These are phyloP conservation scores for Synaphobranchus kaupii DNA, from an alignment of 2,797 vertebrate genomes.

Conservation along the genomic window DNA sequence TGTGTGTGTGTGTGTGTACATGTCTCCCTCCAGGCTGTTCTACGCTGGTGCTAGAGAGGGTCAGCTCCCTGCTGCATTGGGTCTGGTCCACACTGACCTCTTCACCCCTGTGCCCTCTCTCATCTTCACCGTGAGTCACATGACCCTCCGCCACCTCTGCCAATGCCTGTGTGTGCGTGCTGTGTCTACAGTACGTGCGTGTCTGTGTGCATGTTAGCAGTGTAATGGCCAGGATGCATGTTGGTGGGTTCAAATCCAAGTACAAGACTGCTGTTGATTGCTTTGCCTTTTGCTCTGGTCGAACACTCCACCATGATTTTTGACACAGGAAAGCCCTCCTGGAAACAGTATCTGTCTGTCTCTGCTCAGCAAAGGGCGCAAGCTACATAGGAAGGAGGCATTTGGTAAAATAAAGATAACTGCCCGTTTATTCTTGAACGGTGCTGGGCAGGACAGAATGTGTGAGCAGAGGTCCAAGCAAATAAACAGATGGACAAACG, in stretches of 20 bases:
- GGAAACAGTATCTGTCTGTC: background rate
- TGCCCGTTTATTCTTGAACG: no score
- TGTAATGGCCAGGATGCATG: background rate
- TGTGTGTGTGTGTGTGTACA: background rate
- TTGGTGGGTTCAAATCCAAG: background rate
- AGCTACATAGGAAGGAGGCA: no score
- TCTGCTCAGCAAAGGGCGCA: no score
- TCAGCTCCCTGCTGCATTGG: constrained; percentile 73
- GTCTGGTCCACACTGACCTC: constrained; percentile 74
- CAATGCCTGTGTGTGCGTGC: background rate
- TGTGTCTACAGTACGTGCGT: background rate
- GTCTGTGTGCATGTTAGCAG: no score
- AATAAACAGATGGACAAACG: no score
- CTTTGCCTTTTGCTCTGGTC: background rate
- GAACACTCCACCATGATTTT: background rate
- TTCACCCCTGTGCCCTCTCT: constrained; percentile 77
- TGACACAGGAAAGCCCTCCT: background rate
- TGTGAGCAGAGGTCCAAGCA: no score
- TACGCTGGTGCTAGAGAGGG: constrained; percentile 74
- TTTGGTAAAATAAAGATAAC: no score
- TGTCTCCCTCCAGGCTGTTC: constrained; percentile 61
- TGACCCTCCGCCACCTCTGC: background rate
- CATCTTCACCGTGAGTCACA: constrained; percentile 71
- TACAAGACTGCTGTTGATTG: background rate
- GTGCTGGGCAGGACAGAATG: no score